These are phyloP conservation scores for human DNA, from an alignment of 2,113 vertebrate genomes.

Conservation along the genomic window DNA sequence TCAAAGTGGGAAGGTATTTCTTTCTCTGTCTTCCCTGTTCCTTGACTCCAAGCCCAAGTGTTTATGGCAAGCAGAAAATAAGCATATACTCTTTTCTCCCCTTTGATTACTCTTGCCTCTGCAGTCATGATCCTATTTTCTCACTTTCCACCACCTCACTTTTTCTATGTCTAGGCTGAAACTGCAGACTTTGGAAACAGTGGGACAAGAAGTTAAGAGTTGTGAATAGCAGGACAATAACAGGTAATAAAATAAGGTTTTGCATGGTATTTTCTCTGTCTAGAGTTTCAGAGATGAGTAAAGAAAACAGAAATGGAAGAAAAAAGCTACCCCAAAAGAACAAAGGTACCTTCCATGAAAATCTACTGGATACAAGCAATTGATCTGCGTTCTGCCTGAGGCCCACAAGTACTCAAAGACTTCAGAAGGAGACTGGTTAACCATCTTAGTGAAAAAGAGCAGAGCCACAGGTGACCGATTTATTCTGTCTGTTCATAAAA, in stretches of 20 bases:
- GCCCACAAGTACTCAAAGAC: background rate
- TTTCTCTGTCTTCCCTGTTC: background rate
- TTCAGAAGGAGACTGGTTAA: background rate
- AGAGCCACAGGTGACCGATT: background rate
- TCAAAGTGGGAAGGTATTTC: background rate
- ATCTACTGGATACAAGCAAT: background rate
- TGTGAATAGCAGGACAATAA: background rate
- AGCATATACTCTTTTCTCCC: background rate
- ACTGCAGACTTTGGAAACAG: background rate
- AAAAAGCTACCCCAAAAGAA: background rate
- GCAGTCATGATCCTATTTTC: background rate
- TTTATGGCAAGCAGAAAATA: background rate
- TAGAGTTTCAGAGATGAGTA: background rate
- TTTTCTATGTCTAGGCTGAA: background rate
- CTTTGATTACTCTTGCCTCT: background rate
- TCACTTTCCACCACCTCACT: background rate
- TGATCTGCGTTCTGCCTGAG: background rate
- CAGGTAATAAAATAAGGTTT: background rate
- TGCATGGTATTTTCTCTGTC: background rate
- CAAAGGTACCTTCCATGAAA: background rate
- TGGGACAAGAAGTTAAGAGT: background rate
- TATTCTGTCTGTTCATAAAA: background rate
- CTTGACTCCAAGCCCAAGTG: background rate
- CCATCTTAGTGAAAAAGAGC: background rate
- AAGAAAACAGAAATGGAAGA: background rate